Conservation (phyloP, 2,888 invertebrate genomes). For the Teinopalpus imperialis region DNA sequence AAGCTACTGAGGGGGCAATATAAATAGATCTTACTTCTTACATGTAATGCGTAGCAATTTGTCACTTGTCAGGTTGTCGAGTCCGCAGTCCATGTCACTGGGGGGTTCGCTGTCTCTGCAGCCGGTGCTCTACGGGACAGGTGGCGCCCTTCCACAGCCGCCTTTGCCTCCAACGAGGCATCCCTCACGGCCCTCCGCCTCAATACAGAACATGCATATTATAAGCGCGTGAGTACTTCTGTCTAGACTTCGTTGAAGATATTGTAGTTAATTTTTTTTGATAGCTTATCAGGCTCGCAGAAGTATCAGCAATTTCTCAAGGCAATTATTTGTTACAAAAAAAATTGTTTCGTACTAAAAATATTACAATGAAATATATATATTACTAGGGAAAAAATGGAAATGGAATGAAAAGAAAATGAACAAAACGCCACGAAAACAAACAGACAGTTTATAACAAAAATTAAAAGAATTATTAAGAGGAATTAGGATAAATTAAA, state of each 20-base stretch:
- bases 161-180: constrained; percentile 79
- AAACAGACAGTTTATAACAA: too few species aligned
- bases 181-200: constrained; percentile 80
- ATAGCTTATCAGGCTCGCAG: too few species aligned
- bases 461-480: too few species aligned
- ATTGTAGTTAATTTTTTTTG: too few species aligned
- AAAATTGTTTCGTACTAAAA: too few species aligned
- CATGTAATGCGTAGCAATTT: constrained; percentile 5
- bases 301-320: too few species aligned
- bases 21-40: constrained; percentile 9
- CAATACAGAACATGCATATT: constrained; percentile 83
- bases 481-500: too few species aligned
- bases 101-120: constrained; percentile 74
- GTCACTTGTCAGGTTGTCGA: constrained; percentile 58
- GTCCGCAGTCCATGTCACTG: constrained; percentile 78
- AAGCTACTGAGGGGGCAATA: constrained; percentile 28
- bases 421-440: too few species aligned
- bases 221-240: constrained; percentile 85
- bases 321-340: too few species aligned
- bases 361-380: too few species aligned
- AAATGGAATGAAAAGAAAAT: too few species aligned
- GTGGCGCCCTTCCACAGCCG: constrained; percentile 51
- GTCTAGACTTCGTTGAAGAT: background rate
- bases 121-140: constrained; percentile 76
- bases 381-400: too few species aligned